A percentile compares a stretch with the other conserved stretches of the same genome.
Conservation (phyloP, 2,888 invertebrate species). For the Zhuqinia jingwanae region DNA sequence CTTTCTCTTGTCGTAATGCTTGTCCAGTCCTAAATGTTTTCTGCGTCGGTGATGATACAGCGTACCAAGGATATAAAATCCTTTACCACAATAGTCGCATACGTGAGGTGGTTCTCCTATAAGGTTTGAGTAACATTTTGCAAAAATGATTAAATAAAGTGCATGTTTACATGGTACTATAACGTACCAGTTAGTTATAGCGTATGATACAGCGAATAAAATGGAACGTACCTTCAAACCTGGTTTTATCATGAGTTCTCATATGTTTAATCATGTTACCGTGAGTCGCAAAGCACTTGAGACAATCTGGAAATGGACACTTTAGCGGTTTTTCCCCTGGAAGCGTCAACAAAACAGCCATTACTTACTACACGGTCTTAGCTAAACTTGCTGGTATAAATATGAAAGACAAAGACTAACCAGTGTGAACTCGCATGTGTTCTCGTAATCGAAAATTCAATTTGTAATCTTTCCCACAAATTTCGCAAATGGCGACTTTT, state of each 20-base stretch:
- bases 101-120: conserved; percentile 53
- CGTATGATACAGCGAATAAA: too few relatives aligned
- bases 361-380: too few relatives aligned
- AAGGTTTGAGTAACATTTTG: too few relatives aligned
- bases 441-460: background rate
- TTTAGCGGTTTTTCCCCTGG: conserved; percentile 51
- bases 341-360: background rate
- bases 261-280: conserved; percentile 64
- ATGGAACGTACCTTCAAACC: too few relatives aligned
- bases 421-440: conserved; percentile 47
- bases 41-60: conserved; percentile 44
- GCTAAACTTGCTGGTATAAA: too few relatives aligned
- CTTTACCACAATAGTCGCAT: conserved; percentile 31
- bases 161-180: too few relatives aligned
- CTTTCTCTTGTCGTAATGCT: background rate
- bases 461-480: conserved; percentile 46
- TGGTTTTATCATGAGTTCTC: conserved; percentile 51
- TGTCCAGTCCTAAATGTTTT: conserved; percentile 39
- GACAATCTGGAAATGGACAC: conserved; percentile 42
- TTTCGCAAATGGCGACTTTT: background rate
- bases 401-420: too few relatives aligned
- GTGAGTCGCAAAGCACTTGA: conserved; percentile 1
- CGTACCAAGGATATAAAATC: conserved; percentile 32
- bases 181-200: too few relatives aligned
- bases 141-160: too few relatives aligned